Base-by-base conservation (phyloP, 2,113 vertebrate genomes). In the Pseudorhombus dupliciocellatus region DNA sequence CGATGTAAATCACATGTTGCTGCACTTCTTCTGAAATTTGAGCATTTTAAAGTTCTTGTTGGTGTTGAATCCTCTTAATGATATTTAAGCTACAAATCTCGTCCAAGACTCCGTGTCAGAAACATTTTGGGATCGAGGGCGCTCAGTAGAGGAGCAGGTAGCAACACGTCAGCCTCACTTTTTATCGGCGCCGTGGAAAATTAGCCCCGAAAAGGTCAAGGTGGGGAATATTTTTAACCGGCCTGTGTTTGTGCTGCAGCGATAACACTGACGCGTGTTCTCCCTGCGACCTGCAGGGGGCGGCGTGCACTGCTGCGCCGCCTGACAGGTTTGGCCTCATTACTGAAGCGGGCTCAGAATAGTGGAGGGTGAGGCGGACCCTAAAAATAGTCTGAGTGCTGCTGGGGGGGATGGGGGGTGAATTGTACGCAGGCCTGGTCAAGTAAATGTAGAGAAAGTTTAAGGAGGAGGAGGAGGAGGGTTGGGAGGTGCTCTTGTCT, bases 361-460 rank as follows among this genome's bases (percentile, higher is more conserved):
- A 55, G 48, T 30, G 80, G 70, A 31, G 61, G 61, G 67, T 63
- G 80, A 82, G 63, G 57, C 44, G 50, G 26, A 16, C 40, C 34
- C 87, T 90, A 90, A 90, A 90, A 77, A 85, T 89, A 90, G 81
- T 5, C 70, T 2, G 59, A 57, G 77, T 71, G 82, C 68, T 66
- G 77, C 37, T 40, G 34, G n/a, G 66, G 65, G 66, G 73, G 60
- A 69, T 73, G 66, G 70, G 57, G 25, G 18, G 51, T 62, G 76
- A 77, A 70, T 79, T 81, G 70, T 67, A 48, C 7, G 46, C 55
- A 58, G 68, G 76, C 31, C 60, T 52, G 74, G 61, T 55, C 1
- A 2, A 7, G 25, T 60, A 53, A 73, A 25, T 52, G 53, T 34
- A 34, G 59, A 65, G 18, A 42, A n/a, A 21, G 12, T 24, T 70